Evolutionary conservation across 2,888 invertebrate species (phyloP), one percentile per base, ranked within the genome.

Genomic region (Drosophila maculinotata): DNA sequence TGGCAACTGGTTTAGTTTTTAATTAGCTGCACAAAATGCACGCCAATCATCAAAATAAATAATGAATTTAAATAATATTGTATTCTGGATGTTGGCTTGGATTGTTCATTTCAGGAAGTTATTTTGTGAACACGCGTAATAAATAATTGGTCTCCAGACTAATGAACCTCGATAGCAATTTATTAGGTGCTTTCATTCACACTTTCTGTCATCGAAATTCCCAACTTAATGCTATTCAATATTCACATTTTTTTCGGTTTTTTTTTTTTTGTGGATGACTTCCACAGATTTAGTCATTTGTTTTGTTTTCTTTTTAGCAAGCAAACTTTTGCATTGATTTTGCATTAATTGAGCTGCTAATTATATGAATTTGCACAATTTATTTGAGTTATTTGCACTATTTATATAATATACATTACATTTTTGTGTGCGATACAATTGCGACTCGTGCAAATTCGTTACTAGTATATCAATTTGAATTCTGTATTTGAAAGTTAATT

Each of bases 1-100:
- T 69, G 41, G 45, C 20, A 87, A 87, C 87, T 60, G 76, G 85
- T 81, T 81, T 84, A 9, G 58, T 42, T 57, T 69, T 48, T 35
- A 67, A 58, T 78, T 33, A 60, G 42, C 53, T 48, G 38, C 42
- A 62, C 17, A 14, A 51, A 35, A 51, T 35, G 8, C 31, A 26
- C 1, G 10, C 9, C 15, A 44, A 36, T 47, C 14, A 23, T 23
- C 39, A 8, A 33, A 54, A 48, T 48, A 23, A 54, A 54, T 33
- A 26, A 39, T 9, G 10, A 1, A 14, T 20, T 57, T 17, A 14
- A 53, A 5, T 25, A 25, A 15, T 4, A 10, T 28, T 15, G 2
- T 3, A 15, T 56, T 38, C 51, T 51, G 14, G 15, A 20, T 20
- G 3, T 39, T 9, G 20, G n/a, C n/a, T 4, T 14, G 3, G 10